These are phyloP conservation scores for Cephus spinipes DNA, from an alignment of 2,888 invertebrate species.

Conservation along the genomic window DNA sequence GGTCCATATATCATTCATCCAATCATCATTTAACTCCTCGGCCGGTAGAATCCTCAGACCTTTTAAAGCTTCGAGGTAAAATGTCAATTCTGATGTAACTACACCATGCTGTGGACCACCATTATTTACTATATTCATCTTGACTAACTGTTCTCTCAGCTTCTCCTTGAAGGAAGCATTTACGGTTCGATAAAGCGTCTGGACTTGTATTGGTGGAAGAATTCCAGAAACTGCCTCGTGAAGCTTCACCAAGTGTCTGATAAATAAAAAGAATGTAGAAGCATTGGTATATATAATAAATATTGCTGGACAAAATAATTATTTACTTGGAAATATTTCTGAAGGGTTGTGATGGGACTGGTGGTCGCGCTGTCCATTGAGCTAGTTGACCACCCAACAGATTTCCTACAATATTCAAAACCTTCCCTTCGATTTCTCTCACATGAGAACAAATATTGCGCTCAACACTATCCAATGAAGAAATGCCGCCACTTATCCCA, in stretches of 20 bases:
- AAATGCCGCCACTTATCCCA: conserved; percentile 57
- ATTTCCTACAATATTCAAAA: conserved; percentile 89
- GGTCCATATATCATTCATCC: conserved; percentile 87
- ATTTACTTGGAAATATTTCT: conserved; percentile 81
- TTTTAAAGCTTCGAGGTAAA: conserved; percentile 89
- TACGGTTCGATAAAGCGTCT: conserved; percentile 80
- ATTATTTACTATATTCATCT: conserved; percentile 92
- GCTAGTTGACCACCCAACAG: conserved; percentile 84
- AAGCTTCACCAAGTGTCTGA: conserved; percentile 85
- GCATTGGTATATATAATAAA: not conserved
- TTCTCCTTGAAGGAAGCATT: conserved; percentile 89
- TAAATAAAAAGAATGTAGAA: conserved; percentile 62
- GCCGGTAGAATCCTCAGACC: conserved; percentile 82
- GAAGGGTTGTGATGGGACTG: conserved; percentile 92
- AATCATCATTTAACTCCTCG: conserved; percentile 79
- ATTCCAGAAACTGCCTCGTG: conserved; percentile 92
- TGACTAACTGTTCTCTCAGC: conserved; percentile 83
- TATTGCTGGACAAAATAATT: conserved; percentile 27
- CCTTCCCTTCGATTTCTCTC: conserved; percentile 91
- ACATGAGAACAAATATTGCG: conserved; percentile 89
- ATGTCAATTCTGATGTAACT: conserved; percentile 92
- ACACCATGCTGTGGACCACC: conserved; percentile 97
- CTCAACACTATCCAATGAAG: conserved; percentile 76
- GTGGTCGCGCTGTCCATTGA: conserved; percentile 94
- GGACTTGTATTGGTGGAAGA: conserved; percentile 83